These are phyloP conservation scores for Sphenopsis melanotis DNA, from an alignment of 2,797 vertebrate species.

Conservation along the genomic window DNA sequence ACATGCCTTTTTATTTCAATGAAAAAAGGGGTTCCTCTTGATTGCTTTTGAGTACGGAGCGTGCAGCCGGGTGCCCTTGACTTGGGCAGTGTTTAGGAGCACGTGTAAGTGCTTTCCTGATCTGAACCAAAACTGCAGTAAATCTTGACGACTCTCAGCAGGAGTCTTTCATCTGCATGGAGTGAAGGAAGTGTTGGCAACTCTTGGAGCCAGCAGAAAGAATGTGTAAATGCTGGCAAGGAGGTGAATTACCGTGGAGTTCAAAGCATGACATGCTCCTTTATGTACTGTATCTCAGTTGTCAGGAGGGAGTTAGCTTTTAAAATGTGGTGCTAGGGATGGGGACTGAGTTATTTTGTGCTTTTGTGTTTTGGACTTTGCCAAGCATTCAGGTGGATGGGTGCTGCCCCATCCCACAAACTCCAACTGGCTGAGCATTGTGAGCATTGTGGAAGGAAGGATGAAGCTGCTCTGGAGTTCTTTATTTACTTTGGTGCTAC, in stretches of 20 bases:
- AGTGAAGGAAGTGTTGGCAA: background rate
- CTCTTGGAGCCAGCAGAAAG: background rate
- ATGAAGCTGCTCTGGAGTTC: background rate
- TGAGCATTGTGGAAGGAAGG: background rate
- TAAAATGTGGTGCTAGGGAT: background rate
- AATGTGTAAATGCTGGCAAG: slow-evolving; percentile 11
- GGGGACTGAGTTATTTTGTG: background rate
- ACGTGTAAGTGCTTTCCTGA: background rate
- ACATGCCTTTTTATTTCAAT: background rate
- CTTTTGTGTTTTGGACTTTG: background rate
- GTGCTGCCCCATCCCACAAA: background rate
- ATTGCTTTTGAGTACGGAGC: background rate
- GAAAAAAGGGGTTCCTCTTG: background rate
- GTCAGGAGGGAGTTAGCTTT: background rate
- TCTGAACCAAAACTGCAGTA: slow-evolving; percentile 36
- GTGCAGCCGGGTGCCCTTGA: background rate
- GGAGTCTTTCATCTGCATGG: slow-evolving; percentile 16
- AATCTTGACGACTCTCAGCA: background rate
- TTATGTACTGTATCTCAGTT: background rate
- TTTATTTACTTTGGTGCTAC: background rate
- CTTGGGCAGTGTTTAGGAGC: background rate
- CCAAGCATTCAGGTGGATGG: background rate
- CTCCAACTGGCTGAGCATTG: background rate
- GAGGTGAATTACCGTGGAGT: background rate
- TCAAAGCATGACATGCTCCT: background rate